A percentile compares a stretch with the other conserved stretches of the same genome.
Conservation (phyloP, 2,113 vertebrate genomes). For the Catharus bicknelli region DNA sequence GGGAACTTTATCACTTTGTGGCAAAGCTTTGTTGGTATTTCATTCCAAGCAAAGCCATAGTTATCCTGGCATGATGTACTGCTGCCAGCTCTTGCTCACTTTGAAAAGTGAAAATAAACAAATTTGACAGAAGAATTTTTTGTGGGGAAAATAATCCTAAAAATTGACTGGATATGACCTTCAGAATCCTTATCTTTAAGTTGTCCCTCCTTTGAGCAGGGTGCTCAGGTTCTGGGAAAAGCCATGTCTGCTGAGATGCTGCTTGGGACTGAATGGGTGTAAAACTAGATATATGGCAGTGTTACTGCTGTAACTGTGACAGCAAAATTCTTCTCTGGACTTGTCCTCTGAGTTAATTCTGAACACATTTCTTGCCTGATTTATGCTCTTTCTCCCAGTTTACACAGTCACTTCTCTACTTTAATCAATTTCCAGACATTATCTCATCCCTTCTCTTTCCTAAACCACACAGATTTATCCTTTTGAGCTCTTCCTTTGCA, state of each 20-base stretch:
- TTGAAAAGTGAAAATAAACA: background rate
- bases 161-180: background rate
- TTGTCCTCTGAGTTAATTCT: background rate
- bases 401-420: background rate
- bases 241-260: background rate
- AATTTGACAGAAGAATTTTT: background rate
- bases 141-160: background rate
- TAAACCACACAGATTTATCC: background rate
- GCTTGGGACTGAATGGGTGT: background rate
- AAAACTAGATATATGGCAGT: background rate
- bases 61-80: background rate
- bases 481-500: background rate
- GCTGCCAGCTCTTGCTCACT: background rate
- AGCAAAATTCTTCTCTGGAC: background rate
- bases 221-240: background rate
- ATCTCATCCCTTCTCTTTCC: background rate
- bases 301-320: background rate
- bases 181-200: background rate
- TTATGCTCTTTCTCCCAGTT: slow-evolving; percentile 2
- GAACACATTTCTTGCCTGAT: slow-evolving; percentile 14
- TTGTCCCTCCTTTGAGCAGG: background rate
- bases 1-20: background rate
- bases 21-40: background rate
- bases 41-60: background rate
- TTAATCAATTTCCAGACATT: slow-evolving; percentile 6